Base-by-base conservation (phyloP, 2,113 vertebrate genomes). In the Mustela nigripes region DNA sequence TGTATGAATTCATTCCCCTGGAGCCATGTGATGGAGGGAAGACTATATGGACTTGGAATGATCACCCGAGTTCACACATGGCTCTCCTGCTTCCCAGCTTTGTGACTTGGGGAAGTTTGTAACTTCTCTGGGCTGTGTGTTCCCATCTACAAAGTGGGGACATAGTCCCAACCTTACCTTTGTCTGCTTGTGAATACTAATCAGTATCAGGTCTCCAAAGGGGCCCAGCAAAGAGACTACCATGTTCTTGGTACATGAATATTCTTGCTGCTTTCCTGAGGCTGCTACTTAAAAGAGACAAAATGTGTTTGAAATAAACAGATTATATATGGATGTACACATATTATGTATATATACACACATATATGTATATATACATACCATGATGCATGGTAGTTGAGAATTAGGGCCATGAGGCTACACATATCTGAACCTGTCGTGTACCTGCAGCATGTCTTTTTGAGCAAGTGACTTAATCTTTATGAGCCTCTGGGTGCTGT, bases 271-370 rank as follows among this genome's bases (percentile, higher is more conserved):
- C 78, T 53, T 84, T 76, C 69, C 78, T 56, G 50, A 92, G 73
- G n/a, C 45, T 58, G 33, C 87, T 78, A 12, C 22, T 91, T 65
- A 11, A 45, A 84, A 63, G 31, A n/a, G 71, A 50, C 33, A 74
- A n/a, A 78, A 73, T 4, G 2, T 1, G 0, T 45, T 36, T 60
- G 33, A 62, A 36, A 28, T 14, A 31, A 9, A 7, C 0, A 4
- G 48, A 73, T 53, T n/a, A 48, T 48, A 16, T 76, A 76, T 45
- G 42, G 16, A 76, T 42, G 14, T 28, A 48, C 45, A 76, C 39
- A 16, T 48, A 28, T 45, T 76, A 9, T 28, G 42, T 76, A 2
- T 28, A 16, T 76, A 28, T 22, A 4, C 39, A 39, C 39, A 39
- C 39, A 39, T 39, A 39, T 39, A 39, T 39, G 39, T 39, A 39